phyloP scores from a whole-genome alignment of 2,113 vertebrate genomes.

The Vidua chalybeata region DNA sequence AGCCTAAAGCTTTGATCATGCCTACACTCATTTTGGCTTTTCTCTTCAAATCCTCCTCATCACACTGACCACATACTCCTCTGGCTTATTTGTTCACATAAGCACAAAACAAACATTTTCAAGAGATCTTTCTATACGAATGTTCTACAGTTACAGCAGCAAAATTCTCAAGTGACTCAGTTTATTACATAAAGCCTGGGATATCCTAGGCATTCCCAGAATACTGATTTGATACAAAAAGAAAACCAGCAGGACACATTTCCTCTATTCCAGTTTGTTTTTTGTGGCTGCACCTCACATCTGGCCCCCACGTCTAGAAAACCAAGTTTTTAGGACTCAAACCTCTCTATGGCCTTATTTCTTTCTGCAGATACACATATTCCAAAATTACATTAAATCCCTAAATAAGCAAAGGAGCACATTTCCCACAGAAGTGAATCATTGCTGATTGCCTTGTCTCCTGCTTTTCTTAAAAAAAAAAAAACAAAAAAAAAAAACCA shows the following conservation, averaged over 20 bases:
- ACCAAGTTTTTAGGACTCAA: background rate
- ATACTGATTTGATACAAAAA: background rate
- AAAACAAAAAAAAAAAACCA: too few relatives aligned
- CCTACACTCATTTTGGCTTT: constrained; percentile 22
- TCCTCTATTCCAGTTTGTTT: background rate
- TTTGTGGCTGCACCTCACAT: background rate
- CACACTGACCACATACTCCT: constrained; percentile 21
- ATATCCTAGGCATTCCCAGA: constrained; percentile 24
- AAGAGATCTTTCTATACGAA: background rate
- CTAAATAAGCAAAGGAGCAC: background rate
- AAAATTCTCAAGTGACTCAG: constrained; percentile 10
- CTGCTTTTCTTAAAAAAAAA: background rate
- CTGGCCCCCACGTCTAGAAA: background rate
- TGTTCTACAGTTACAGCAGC: background rate
- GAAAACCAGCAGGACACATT: background rate
- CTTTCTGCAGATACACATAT: background rate
- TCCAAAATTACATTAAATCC: background rate
- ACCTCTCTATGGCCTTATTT: background rate
- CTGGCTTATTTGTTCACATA: constrained; percentile 1
- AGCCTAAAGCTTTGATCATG: constrained; percentile 17
- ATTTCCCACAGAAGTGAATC: background rate
- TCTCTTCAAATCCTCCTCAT: background rate
- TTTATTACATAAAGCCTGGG: background rate
- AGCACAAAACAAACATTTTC: background rate
- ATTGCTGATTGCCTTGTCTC: background rate